A percentile compares a stretch with the other conserved stretches of the same genome.
Evolutionary conservation across 2,888 invertebrate species (phyloP).

Genomic region (Protonemura montana): DNA sequence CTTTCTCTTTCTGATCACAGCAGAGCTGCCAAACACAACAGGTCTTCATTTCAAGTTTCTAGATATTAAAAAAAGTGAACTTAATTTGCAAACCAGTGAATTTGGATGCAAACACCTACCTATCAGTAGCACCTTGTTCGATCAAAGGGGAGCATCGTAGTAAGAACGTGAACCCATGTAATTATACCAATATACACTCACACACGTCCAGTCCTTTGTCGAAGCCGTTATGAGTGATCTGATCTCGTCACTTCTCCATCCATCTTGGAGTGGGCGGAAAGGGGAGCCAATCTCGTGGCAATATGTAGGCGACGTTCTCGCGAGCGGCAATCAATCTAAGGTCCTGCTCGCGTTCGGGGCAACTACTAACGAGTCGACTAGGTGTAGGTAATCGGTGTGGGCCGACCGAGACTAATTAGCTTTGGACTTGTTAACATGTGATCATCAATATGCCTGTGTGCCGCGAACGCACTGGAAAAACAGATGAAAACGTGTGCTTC

Average conservation of each 20-base stretch:
- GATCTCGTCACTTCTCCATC: not conserved
- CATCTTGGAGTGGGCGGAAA: not conserved
- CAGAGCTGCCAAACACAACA: too few relatives aligned
- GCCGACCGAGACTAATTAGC: constrained; percentile 8
- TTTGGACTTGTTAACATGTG: not conserved
- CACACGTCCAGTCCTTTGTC: not conserved
- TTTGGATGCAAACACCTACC: too few relatives aligned
- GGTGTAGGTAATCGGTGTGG: not conserved
- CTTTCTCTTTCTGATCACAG: too few relatives aligned
- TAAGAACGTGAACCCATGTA: not conserved
- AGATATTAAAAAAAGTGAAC: too few relatives aligned
- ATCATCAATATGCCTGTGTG: constrained; percentile 15
- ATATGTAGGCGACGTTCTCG: not conserved
- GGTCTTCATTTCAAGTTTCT: too few relatives aligned
- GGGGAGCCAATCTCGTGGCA: not conserved
- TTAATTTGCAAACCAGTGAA: too few relatives aligned
- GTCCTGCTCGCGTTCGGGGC: not conserved
- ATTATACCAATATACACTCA: not conserved
- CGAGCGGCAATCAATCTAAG: not conserved
- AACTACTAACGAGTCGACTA: not conserved
- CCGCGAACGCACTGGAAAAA: not conserved
- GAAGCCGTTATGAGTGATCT: constrained; percentile 3
- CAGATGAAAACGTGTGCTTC: not conserved
- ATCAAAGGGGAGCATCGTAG: too few relatives aligned
- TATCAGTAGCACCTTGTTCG: too few relatives aligned